phyloP scores from a whole-genome alignment of 2,113 vertebrate species.

The Sylvia atricapilla region DNA sequence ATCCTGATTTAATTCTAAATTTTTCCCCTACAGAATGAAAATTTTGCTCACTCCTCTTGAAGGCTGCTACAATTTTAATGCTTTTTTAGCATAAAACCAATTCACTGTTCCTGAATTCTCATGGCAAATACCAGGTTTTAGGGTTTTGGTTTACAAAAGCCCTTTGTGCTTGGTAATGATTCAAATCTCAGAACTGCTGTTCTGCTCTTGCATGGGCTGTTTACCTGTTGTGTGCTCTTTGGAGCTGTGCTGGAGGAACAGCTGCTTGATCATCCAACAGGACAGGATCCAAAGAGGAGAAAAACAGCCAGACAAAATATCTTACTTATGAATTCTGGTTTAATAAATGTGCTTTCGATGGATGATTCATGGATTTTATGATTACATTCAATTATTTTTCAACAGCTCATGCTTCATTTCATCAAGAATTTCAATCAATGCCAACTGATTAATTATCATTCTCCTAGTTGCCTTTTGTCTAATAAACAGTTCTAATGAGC shows the following conservation, averaged over 20 bases:
- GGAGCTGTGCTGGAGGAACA: slow-evolving; percentile 46
- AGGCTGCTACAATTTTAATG: not conserved
- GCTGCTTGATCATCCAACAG: slow-evolving; percentile 55
- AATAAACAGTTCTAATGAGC: slow-evolving; percentile 63
- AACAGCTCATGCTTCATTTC: slow-evolving; percentile 74
- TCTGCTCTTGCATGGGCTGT: not conserved
- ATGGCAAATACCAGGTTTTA: not conserved
- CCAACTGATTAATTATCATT: slow-evolving; percentile 73
- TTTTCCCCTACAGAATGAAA: not conserved
- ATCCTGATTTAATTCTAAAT: not conserved
- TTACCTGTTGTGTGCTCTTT: slow-evolving; percentile 49
- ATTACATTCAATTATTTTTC: slow-evolving; percentile 77
- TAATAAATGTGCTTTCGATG: slow-evolving; percentile 70
- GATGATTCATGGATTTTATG: slow-evolving; percentile 74
- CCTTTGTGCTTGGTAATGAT: not conserved
- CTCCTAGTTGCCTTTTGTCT: slow-evolving; percentile 70
- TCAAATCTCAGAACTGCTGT: not conserved
- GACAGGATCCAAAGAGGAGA: slow-evolving; percentile 40
- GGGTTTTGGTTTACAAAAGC: not conserved
- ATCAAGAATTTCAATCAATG: slow-evolving; percentile 72
- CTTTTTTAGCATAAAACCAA: not conserved
- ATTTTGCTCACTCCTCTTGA: not conserved
- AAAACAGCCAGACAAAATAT: slow-evolving; percentile 65
- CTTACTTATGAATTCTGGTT: slow-evolving; percentile 68
- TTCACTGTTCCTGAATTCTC: not conserved